phyloP scores from a whole-genome alignment of 1,140 invertebrate species.

The Drosophila bocki region DNA sequence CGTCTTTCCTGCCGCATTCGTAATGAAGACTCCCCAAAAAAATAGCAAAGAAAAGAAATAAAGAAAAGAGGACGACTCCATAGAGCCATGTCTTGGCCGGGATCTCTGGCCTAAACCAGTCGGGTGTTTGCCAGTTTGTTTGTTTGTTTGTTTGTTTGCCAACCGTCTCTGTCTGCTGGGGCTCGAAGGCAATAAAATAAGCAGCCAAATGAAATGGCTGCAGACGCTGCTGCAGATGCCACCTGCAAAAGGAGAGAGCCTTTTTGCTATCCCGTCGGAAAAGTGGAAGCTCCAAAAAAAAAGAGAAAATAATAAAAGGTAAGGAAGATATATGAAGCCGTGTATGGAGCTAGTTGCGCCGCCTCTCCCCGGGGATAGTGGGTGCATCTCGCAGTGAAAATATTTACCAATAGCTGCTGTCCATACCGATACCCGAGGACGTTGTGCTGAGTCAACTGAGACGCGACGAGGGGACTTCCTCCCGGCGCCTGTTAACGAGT shows the following conservation, averaged over 20 bases:
- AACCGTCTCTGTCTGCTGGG: slow-evolving; percentile 68
- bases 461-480: not conserved
- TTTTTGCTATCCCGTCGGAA: not conserved
- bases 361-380: not conserved
- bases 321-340: slow-evolving; percentile 13
- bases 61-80: slow-evolving; percentile 11
- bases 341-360: slow-evolving; percentile 46
- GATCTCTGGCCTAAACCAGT: slow-evolving; percentile 48
- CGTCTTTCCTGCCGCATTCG: slow-evolving; percentile 47
- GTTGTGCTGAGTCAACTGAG: slow-evolving; percentile 45
- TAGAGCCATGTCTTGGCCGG: slow-evolving; percentile 22
- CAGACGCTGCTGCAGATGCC: slow-evolving; percentile 58
- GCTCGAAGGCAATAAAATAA: slow-evolving; percentile 71
- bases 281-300: not conserved
- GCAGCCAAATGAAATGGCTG: slow-evolving; percentile 77
- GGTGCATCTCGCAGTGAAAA: slow-evolving; percentile 61
- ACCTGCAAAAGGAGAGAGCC: slow-evolving; percentile 35
- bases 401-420: slow-evolving; percentile 70
- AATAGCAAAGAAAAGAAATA: not conserved
- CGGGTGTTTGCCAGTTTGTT: slow-evolving; percentile 16
- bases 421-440: slow-evolving; percentile 16
- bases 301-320: not conserved
- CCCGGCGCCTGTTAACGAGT: slow-evolving; percentile 65
- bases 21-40: slow-evolving; percentile 59
- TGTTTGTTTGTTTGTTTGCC: slow-evolving; percentile 68